Conservation (phyloP, 2,113 vertebrate genomes). For the Amphiprion ocellaris region DNA sequence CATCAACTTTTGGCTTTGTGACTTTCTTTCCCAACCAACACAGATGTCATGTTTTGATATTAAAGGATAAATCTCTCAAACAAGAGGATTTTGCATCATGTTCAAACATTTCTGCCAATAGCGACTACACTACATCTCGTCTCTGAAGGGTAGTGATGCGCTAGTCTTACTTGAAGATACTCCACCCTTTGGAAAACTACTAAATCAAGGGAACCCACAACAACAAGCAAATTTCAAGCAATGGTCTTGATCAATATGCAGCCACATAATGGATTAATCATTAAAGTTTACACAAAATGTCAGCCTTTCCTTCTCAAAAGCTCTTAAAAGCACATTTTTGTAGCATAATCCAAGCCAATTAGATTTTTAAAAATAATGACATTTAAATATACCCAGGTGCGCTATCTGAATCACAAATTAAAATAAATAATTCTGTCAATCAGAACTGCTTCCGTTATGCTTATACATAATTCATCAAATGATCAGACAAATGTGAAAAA, state of each 20-base stretch:
- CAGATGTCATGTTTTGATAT: not conserved
- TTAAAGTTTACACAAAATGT: not conserved
- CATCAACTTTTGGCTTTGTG: not conserved
- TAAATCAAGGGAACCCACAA: not conserved
- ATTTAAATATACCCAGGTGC: slow-evolving; percentile 8
- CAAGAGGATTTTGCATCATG: not conserved
- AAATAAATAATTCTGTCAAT: slow-evolving; percentile 1
- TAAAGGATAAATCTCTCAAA: not conserved
- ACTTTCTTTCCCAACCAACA: not conserved
- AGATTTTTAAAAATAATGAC: not conserved
- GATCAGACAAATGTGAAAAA: slow-evolving; percentile 12
- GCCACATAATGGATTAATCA: not conserved
- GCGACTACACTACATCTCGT: not conserved
- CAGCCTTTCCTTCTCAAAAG: not conserved
- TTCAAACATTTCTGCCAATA: too few relatives aligned
- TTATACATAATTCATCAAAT: slow-evolving; percentile 19
- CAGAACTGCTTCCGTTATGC: not conserved
- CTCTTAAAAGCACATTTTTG: not conserved
- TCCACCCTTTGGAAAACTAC: too few relatives aligned
- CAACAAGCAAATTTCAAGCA: not conserved
- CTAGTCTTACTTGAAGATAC: not conserved
- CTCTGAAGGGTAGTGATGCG: not conserved
- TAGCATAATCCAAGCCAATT: not conserved
- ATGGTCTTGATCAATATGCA: slow-evolving; percentile 2
- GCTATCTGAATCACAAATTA: slow-evolving; percentile 1